phyloP scores from a whole-genome alignment of 1,140 invertebrate species.

The Reticulitermes speratus region DNA sequence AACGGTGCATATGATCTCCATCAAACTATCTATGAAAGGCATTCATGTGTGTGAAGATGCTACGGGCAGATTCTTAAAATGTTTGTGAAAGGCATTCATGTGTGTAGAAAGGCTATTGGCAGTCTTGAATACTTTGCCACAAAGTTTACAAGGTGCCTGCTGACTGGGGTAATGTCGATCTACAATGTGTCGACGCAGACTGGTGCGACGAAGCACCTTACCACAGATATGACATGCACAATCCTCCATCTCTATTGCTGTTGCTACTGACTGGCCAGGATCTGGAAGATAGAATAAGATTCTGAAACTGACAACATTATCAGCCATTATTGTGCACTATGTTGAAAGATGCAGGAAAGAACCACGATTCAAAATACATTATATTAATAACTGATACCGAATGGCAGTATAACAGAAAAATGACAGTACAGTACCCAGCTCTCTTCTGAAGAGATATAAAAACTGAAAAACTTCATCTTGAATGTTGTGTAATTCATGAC shows the following conservation, averaged over 20 bases:
- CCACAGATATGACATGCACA: slow-evolving; percentile 40
- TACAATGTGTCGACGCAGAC: slow-evolving; percentile 40
- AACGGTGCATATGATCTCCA: too few species aligned
- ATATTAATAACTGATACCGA: too few species aligned
- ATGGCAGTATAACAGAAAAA: too few species aligned
- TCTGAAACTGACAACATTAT: background rate
- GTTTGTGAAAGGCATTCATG: slow-evolving; percentile 40
- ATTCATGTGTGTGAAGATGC: too few species aligned
- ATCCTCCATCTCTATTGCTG: background rate
- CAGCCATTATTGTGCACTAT: too few species aligned
- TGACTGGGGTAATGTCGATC: slow-evolving; percentile 41
- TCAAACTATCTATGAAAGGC: too few species aligned
- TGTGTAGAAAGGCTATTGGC: slow-evolving; percentile 42
- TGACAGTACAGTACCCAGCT: too few species aligned
- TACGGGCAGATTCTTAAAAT: slow-evolving; percentile 29
- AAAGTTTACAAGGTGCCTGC: slow-evolving; percentile 40
- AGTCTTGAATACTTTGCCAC: slow-evolving; percentile 42
- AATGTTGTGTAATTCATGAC: too few species aligned
- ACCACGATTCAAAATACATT: too few species aligned
- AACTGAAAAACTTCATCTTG: too few species aligned
- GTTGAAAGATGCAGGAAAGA: too few species aligned
- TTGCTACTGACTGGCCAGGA: background rate
- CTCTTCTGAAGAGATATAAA: too few species aligned
- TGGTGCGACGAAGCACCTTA: slow-evolving; percentile 41
- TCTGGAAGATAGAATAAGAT: background rate